Base-by-base conservation (phyloP, 53 echinoderm and acorn worm species). In the Holothuria leucospilota region DNA sequence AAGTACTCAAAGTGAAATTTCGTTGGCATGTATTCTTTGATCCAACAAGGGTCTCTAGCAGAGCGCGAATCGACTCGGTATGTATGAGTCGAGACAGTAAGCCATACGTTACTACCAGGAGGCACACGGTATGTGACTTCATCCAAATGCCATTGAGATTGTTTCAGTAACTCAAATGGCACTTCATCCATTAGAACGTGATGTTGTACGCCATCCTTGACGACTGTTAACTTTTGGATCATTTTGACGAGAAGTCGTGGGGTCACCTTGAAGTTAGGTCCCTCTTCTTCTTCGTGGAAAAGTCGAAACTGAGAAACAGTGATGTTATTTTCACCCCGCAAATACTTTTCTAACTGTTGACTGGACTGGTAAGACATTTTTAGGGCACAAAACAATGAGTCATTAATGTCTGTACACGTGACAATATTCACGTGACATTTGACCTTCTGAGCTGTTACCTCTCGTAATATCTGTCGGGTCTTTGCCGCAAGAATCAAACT, bases 351-450 rank as follows among this genome's bases (percentile, higher is more conserved):
- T 41, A 83, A 53, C 40, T 83, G 84, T 18, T 83, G 42, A 46
- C 68, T 83, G 6, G 84, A 64, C 24, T 53, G n/a, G 40, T 83
- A 83, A 20, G 84, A 66, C 65, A 66, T 83, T 66, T 83, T 83
- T 1, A 83, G 68, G 6, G 65, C 66, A 24, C 84, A 83, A 16
- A 65, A 52, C 41, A 83, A 52, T 2, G 84, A 83, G 20, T 83
- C 68, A 53, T 83, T 83, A 46, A 83, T 83, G 29, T 83, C 84
- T 46, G 84, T 83, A 66, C 84, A 83, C 24, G 65, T 83, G 18
- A 83, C 51, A 29, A 83, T 83, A 24, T 42, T 42, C 13, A 83
- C 67, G 20, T 41, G 63, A 66, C 84, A 83, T 28, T 42, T 64
- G 21, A 29, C 6, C 13, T n/a, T 39, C 13, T 21, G 42, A 20